Conservation (phyloP, 2,888 invertebrate genomes). For the Tupiocoris notatus region DNA sequence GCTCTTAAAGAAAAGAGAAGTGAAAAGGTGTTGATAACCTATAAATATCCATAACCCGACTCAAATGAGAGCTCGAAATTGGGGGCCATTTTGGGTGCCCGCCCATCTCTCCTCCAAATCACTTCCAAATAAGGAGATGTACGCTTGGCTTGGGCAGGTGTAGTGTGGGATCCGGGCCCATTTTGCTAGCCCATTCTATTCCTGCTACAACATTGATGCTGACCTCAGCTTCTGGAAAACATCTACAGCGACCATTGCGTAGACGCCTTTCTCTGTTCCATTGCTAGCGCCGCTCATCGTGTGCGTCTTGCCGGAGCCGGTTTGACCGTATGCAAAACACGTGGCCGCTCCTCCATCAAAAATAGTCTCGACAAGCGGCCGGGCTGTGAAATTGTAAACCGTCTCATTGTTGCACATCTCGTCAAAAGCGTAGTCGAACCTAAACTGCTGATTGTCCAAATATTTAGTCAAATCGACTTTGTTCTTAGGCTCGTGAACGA, state of each 20-base stretch:
- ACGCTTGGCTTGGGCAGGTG: no score
- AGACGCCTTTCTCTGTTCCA: conserved; percentile 94
- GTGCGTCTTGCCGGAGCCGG: conserved; percentile 93
- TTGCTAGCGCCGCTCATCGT: conserved; percentile 99
- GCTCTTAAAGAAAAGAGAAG: no score
- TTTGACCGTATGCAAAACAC: conserved; percentile 99
- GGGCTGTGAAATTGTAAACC: conserved; percentile 98
- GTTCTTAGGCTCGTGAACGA: conserved; percentile 88
- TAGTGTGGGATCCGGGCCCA: no score
- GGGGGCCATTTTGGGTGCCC: no score
- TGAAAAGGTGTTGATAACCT: no score
- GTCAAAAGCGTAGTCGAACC: conserved; percentile 98
- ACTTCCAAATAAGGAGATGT: no score
- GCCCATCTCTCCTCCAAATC: no score
- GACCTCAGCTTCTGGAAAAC: conserved; percentile 82
- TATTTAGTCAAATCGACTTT: conserved; percentile 99
- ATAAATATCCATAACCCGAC: no score
- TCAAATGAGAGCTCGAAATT: no score
- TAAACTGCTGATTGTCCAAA: conserved; percentile 95
- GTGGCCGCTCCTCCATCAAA: conserved; percentile 99
- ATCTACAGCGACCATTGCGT: conserved; percentile 94
- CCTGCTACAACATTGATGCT: no score
- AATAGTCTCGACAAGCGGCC: conserved; percentile 93
- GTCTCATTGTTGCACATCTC: conserved; percentile 92
- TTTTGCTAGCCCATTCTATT: no score